A percentile compares a stretch with the other conserved stretches of the same genome.
phyloP scores from a whole-genome alignment of 1,140 invertebrate genomes.

The Ceratina australensis region DNA sequence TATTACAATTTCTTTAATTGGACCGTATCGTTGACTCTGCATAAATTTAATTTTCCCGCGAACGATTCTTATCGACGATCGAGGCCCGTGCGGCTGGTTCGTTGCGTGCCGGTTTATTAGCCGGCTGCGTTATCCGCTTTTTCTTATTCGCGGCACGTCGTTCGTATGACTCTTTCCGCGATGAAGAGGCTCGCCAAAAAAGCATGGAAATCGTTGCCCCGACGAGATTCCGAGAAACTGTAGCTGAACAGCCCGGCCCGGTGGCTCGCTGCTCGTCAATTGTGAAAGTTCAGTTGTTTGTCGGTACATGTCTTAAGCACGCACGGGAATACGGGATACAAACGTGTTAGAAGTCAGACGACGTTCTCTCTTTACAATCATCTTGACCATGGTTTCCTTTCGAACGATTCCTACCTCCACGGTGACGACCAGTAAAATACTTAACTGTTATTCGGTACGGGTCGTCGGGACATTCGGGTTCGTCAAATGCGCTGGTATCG shows the following conservation, averaged over 20 bases:
- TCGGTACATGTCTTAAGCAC: conserved; percentile 15
- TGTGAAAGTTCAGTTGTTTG: conserved; percentile 51
- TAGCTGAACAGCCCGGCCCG: neutral
- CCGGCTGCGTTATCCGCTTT: conserved; percentile 36
- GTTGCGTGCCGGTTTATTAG: conserved; percentile 38
- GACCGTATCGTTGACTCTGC: neutral
- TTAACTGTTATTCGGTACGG: neutral
- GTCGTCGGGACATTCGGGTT: neutral
- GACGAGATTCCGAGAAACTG: conserved; percentile 33
- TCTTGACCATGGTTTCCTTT: neutral
- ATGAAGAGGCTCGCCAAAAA: conserved; percentile 39
- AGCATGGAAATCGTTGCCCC: conserved; percentile 40
- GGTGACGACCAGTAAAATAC: neutral
- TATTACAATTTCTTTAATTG: neutral
- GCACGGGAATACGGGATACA: conserved; percentile 16
- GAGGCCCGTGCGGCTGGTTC: neutral
- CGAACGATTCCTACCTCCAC: neutral
- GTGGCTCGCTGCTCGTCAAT: conserved; percentile 37
- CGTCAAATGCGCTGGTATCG: neutral
- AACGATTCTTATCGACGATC: neutral
- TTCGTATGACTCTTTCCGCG: conserved; percentile 35
- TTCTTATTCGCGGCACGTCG: conserved; percentile 43
- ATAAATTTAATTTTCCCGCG: neutral
- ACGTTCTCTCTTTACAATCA: neutral
- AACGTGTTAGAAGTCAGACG: conserved; percentile 12